A percentile compares a stretch with the other conserved stretches of the same genome.
Conservation (phyloP, 2,888 invertebrate species). For the Aspidiotus rigidus region DNA sequence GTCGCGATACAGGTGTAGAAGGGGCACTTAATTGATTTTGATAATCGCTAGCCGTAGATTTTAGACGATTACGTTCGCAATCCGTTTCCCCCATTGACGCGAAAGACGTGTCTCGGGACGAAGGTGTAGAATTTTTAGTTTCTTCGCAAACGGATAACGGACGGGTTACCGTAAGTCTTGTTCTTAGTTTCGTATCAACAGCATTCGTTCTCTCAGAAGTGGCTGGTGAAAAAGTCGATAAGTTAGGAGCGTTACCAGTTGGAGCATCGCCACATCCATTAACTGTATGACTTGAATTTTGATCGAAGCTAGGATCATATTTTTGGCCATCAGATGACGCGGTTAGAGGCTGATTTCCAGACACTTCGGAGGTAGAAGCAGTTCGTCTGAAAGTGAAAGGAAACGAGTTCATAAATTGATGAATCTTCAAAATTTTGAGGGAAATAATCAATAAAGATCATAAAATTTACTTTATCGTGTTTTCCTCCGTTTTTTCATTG, state of each 20-base stretch:
- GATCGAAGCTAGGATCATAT: too few relatives aligned
- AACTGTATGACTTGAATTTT: not conserved
- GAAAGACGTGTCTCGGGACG: not conserved
- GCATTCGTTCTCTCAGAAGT: not conserved
- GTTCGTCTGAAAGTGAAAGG: too few relatives aligned
- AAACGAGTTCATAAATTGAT: too few relatives aligned
- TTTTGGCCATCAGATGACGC: too few relatives aligned
- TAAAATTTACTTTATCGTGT: too few relatives aligned
- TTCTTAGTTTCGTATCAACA: not conserved
- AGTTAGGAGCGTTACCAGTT: not conserved
- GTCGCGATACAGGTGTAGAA: not conserved
- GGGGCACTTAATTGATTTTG: conserved; percentile 12
- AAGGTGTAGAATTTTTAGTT: not conserved
- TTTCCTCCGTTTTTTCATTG: too few relatives aligned
- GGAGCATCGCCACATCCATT: not conserved
- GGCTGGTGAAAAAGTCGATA: not conserved
- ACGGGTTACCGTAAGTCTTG: not conserved
- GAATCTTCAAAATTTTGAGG: too few relatives aligned
- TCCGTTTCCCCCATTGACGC: not conserved
- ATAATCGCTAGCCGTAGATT: conserved; percentile 15
- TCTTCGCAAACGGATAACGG: not conserved
- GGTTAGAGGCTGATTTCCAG: too few relatives aligned
- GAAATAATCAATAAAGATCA: too few relatives aligned
- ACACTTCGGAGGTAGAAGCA: too few relatives aligned
- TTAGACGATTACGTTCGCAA: conserved; percentile 15